Conservation (phyloP, 2,113 vertebrate genomes). For the Motacilla alba region DNA sequence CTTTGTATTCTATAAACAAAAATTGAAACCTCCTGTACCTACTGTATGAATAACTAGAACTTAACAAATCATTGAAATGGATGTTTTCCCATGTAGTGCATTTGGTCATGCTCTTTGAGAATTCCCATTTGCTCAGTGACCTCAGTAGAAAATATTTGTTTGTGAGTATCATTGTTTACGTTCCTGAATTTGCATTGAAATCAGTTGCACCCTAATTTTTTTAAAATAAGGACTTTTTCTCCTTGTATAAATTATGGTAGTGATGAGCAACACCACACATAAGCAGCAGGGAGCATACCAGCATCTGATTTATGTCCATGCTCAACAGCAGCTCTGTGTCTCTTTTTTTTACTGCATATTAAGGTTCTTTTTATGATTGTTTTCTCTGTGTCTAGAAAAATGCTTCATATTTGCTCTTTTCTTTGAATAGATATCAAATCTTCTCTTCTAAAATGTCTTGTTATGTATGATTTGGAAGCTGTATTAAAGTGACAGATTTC, state of each 20-base stretch:
- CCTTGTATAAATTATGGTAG: not conserved
- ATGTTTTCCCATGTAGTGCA: not conserved
- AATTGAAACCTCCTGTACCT: not conserved
- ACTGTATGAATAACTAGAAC: not conserved
- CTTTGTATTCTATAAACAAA: not conserved
- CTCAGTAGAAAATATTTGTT: not conserved
- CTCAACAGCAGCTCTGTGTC: conserved; percentile 9
- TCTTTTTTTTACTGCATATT: not conserved
- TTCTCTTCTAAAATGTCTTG: not conserved
- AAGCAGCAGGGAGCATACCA: conserved; percentile 68
- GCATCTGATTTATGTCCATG: conserved; percentile 60
- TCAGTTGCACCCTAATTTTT: not conserved
- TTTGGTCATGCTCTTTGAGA: not conserved
- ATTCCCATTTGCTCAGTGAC: not conserved
- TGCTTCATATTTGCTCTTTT: conserved; percentile 16
- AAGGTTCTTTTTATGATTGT: conserved; percentile 13
- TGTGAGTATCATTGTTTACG: not conserved
- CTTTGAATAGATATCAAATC: not conserved
- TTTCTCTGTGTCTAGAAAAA: conserved; percentile 24
- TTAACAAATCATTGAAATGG: not conserved
- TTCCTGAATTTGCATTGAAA: not conserved
- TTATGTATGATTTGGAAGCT: not conserved
- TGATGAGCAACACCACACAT: conserved; percentile 55
- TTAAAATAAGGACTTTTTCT: not conserved
- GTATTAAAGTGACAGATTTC: not conserved